Evolutionary conservation across 2,113 vertebrate species (phyloP), one percentile per base, ranked within the genome.

Genomic region (Bagarius yarrelli): DNA sequence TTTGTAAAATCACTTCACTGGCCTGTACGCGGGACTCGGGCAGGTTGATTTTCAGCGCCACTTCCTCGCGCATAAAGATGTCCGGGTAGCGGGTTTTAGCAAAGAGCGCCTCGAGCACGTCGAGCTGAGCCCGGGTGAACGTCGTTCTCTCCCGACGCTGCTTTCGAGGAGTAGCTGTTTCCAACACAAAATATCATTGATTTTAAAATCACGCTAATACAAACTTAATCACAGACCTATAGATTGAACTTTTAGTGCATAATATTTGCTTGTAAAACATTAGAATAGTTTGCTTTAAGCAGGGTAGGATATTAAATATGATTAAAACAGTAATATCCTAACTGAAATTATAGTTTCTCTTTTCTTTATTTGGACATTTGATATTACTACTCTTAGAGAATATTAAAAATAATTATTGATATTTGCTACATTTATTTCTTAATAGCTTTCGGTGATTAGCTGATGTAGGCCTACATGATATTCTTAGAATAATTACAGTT

Each of bases 11-110:
- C 27, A 32, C 2, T 52, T 13, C 53, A 74, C 92, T 88, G 92
- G 97, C 96, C 93, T 98, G 97, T 50, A 98, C 97, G 84, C 96
- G 90, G 87, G 97, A 98, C 83, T 99, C 96, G 0, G 96, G 97
- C 83, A 98, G 91, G 89, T 99, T 99, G 93, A 99, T 99, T 91
- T 99, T 99, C 85, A 99, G 89, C 1, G 98, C 98, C 89, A 99
- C 97, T 86, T 99, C 98, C 88, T 99, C 98, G 12, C 98, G 89
- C 97, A 99, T 99, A 91, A 99, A 99, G 91, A 99, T 99, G 84
- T 99, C 98, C 1, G 98, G 98, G 86, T 99, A 99, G 55, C 97
- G 95, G 14, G 97, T 99, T 92, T 99, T 99, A 88, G 92, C 93
- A 83, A 98, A 99, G 40, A 99, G 94, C 16, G 94, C 95, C 90